A percentile compares a stretch with the other conserved stretches of the same genome.
Evolutionary conservation across 2,888 invertebrate genomes (phyloP).

Genomic region (Flabesymbios commensalis): DNA sequence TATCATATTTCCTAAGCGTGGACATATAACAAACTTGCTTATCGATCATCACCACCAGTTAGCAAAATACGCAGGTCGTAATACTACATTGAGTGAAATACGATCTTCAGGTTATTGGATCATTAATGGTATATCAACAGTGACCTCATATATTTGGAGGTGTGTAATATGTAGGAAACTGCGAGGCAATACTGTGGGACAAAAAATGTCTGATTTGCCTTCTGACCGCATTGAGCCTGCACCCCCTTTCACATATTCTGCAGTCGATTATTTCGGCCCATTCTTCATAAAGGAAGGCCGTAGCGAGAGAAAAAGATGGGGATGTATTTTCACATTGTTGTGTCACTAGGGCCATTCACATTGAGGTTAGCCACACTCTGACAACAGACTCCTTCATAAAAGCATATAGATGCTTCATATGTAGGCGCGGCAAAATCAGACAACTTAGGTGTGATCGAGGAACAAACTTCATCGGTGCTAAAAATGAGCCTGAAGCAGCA

Average conservation of each 20-base stretch:
- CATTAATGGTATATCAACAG: neutral
- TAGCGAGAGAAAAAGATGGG: conserved; percentile 42
- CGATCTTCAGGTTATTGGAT: neutral
- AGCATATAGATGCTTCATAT: conserved; percentile 27
- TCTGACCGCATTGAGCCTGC: conserved; percentile 38
- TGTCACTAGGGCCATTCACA: conserved; percentile 44
- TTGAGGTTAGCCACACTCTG: conserved; percentile 19
- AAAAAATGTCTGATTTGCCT: conserved; percentile 44
- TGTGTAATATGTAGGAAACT: neutral
- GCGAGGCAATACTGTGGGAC: neutral
- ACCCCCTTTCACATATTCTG: conserved; percentile 43
- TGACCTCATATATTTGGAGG: neutral
- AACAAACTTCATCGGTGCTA: conserved; percentile 30
- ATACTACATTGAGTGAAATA: conserved; percentile 24
- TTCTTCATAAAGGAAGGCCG: conserved; percentile 40
- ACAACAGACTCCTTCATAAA: conserved; percentile 34
- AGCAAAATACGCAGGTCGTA: conserved; percentile 26
- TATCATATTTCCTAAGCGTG: neutral
- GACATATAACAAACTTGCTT: conserved; percentile 5
- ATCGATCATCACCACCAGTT: conserved; percentile 32
- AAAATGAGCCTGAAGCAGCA: conserved; percentile 13
- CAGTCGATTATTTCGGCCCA: conserved; percentile 54
- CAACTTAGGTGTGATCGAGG: conserved; percentile 29
- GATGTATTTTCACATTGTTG: conserved; percentile 50
- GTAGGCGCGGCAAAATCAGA: conserved; percentile 25